Evolutionary conservation across 1,140 invertebrate species (phyloP).

Genomic region (Drosophila ficusphila): DNA sequence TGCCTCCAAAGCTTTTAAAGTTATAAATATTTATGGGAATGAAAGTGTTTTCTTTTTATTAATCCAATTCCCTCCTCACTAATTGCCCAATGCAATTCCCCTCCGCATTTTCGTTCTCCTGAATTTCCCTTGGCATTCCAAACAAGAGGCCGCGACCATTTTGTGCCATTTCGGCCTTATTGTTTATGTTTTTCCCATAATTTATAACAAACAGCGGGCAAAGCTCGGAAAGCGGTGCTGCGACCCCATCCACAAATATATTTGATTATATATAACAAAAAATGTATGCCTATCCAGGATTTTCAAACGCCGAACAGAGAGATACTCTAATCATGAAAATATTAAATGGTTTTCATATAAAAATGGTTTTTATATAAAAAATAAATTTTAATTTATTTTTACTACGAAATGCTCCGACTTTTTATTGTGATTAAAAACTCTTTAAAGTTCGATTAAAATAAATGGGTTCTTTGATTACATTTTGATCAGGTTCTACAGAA

Average conservation of each 20-base stretch:
- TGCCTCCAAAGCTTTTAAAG: too few relatives aligned
- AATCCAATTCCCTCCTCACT: background rate
- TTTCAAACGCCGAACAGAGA: background rate
- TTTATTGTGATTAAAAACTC: too few relatives aligned
- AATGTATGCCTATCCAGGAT: background rate
- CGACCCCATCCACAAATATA: slow-evolving; percentile 25
- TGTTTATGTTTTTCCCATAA: slow-evolving; percentile 56
- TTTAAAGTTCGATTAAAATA: background rate
- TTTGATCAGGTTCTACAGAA: background rate
- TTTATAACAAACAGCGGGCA: slow-evolving; percentile 21
- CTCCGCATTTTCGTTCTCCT: background rate
- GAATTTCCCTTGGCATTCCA: slow-evolving; percentile 18
- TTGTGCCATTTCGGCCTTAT: slow-evolving; percentile 49
- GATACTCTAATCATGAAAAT: too few relatives aligned
- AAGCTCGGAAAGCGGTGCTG: slow-evolving; percentile 10
- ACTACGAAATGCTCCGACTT: too few relatives aligned
- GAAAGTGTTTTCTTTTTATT: background rate
- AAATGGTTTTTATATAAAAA: too few relatives aligned
- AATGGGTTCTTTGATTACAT: background rate
- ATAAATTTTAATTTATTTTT: too few relatives aligned
- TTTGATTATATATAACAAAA: slow-evolving; percentile 11
- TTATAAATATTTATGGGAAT: too few relatives aligned
- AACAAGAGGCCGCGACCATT: slow-evolving; percentile 44
- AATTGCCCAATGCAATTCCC: background rate
- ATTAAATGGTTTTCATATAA: too few relatives aligned